These are phyloP conservation scores for Mustela nigripes DNA, from an alignment of 2,113 vertebrate genomes.

Conservation along the genomic window DNA sequence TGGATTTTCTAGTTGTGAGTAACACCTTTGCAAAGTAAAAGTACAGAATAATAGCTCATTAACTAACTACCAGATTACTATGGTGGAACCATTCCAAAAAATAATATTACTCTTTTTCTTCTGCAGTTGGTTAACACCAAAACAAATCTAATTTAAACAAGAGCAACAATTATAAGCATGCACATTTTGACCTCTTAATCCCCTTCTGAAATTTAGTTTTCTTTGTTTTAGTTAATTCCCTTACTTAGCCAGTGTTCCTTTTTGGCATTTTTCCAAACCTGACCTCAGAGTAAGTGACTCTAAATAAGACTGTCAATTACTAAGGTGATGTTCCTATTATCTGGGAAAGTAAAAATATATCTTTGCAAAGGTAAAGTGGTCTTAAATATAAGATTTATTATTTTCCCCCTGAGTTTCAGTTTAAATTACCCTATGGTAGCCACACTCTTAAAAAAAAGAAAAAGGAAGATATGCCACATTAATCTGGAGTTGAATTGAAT, in stretches of 20 bases:
- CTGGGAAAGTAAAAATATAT: neutral
- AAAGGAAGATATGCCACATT: neutral
- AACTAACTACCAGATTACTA: neutral
- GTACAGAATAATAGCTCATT: neutral
- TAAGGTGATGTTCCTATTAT: constrained; percentile 4
- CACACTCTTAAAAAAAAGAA: neutral
- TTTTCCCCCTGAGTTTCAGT: neutral
- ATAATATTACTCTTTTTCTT: neutral
- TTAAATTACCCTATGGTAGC: neutral
- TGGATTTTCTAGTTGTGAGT: neutral
- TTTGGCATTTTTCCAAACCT: constrained; percentile 71
- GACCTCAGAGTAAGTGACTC: constrained; percentile 64
- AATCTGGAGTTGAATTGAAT: neutral
- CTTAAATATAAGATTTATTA: constrained; percentile 17
- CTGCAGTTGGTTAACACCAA: neutral
- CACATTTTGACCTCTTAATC: neutral
- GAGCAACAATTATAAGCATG: neutral
- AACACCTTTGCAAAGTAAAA: neutral
- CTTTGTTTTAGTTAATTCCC: neutral
- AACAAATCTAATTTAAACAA: constrained; percentile 24
- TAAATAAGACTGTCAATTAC: constrained; percentile 61
- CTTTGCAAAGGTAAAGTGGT: neutral
- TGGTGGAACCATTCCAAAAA: neutral
- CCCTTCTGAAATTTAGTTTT: constrained; percentile 64
- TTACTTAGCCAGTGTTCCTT: neutral